Evolutionary conservation across 2,113 vertebrate species (phyloP).

Genomic region (Anoura caudifer): DNA sequence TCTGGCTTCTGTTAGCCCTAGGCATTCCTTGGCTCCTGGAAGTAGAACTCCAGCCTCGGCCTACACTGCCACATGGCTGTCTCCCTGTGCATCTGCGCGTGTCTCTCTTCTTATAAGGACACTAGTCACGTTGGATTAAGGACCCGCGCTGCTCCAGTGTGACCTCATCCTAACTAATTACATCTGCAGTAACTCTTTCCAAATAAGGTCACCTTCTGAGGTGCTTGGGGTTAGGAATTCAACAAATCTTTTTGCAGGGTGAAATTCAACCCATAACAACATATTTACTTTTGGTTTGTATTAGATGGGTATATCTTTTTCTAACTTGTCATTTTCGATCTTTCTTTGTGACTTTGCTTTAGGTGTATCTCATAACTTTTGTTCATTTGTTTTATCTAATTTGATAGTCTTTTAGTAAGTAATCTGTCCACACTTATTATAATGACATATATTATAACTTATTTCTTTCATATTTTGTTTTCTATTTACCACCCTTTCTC

Average conservation of each 20-base stretch:
- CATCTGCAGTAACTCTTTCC: not conserved
- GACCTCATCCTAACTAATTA: not conserved
- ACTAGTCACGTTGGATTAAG: not conserved
- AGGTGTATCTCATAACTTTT: not conserved
- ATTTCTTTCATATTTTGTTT: not conserved
- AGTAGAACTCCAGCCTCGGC: not conserved
- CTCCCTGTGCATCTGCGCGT: not conserved
- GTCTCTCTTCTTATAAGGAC: not conserved
- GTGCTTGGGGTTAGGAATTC: not conserved
- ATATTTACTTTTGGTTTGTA: not conserved
- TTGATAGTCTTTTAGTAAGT: not conserved
- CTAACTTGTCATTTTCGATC: not conserved
- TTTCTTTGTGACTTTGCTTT: not conserved
- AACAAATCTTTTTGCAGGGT: not conserved
- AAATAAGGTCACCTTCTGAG: not conserved
- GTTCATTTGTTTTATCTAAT: not conserved
- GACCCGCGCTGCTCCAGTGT: not conserved
- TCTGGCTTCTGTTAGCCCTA: not conserved
- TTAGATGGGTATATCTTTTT: not conserved
- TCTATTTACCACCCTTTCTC: not conserved
- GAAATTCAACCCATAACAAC: not conserved
- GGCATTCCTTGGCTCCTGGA: not conserved
- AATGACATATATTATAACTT: not conserved
- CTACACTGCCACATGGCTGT: fast-evolving
- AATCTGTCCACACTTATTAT: not conserved